These are phyloP conservation scores for Aradophagus sp. DNA, from an alignment of 1,140 invertebrate species.

Conservation along the genomic window DNA sequence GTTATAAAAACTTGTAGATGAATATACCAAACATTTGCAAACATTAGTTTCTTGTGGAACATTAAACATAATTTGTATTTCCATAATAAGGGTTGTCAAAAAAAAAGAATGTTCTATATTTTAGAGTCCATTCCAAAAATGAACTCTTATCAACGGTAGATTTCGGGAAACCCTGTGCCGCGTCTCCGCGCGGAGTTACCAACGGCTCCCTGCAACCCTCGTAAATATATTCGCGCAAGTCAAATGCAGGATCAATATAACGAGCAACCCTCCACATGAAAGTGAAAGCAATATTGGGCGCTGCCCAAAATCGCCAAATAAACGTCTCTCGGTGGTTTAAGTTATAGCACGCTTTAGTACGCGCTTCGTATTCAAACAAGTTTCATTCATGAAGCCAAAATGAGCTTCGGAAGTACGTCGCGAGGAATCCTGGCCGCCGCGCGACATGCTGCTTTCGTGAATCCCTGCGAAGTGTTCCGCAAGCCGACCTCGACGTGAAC, in stretches of 20 bases:
- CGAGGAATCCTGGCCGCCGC: conserved; percentile 31
- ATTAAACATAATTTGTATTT: too few species aligned
- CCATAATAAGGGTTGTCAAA: too few species aligned
- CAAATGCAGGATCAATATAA: conserved; percentile 56
- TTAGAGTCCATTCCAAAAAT: too few species aligned
- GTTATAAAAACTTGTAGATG: too few species aligned
- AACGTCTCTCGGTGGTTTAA: conserved; percentile 49
- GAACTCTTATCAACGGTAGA: too few species aligned
- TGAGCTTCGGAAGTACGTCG: conserved; percentile 44
- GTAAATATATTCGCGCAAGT: conserved; percentile 31
- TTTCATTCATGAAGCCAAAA: conserved; percentile 51
- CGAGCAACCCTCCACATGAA: conserved; percentile 34
- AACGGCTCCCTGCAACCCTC: conserved; percentile 17
- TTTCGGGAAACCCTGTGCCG: too few species aligned
- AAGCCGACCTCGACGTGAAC: conserved; percentile 19
- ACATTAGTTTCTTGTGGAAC: too few species aligned
- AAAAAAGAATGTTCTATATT: too few species aligned
- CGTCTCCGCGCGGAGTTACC: conserved; percentile 7
- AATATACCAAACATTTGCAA: too few species aligned
- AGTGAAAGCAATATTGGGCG: conserved; percentile 55
- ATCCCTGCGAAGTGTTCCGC: conserved; percentile 13
- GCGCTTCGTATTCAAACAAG: conserved; percentile 36
- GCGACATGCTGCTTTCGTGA: conserved; percentile 24
- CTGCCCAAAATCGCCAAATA: conserved; percentile 56
- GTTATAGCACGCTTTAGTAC: conserved; percentile 39